Base-by-base conservation (phyloP, 2,888 invertebrate species). In the Oscheius sp. region DNA sequence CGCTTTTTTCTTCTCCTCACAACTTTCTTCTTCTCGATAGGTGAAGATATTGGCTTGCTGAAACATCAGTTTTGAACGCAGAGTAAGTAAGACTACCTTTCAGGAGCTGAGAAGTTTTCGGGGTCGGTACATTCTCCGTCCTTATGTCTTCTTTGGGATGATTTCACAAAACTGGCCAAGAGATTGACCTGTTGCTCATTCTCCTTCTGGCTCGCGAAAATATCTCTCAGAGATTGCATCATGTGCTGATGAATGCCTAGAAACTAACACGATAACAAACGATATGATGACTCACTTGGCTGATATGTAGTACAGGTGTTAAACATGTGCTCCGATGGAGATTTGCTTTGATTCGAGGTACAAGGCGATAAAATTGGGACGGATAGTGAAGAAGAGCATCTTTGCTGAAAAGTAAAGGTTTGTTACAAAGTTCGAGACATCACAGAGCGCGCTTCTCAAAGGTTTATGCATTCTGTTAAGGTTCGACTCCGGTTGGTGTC, bases 141-240 rank as follows among this genome's bases (percentile, higher is more conserved):
- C 48, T 74, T 76, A n/a, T 70, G 71, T 63, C 70, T 76, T 53
- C 78, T 80, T 63, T 84, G 80, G 21, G 81, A 74, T 32, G 65
- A 75, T 66, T 80, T 76, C 51, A 84, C 84, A 9, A 79, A 80
- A 33, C 80, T 80, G 32, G 84, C 82, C 50, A 77, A 58, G 11
- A 84, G 76, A 53, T 81, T 82, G n/a, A 77, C 79, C 1, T 74
- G 78, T 5, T 79, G 79, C 50, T 63, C 65, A 29, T n/a, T n/a
- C 11, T 70, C 71, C 57, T 78, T 79, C 58, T 81, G 78, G 2
- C 68, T 51, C 2, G 81, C 81, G 63, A 81, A 81, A 2, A 79
- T 74, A 58, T 78, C 77, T 21, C 79, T 76, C 13, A 81, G 62
- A 33, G 78, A 78, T 48, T 79, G 81, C 50, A 81, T 68, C 79